phyloP scores from a whole-genome alignment of 2,888 invertebrate species.

The Athrips mouffetella region DNA sequence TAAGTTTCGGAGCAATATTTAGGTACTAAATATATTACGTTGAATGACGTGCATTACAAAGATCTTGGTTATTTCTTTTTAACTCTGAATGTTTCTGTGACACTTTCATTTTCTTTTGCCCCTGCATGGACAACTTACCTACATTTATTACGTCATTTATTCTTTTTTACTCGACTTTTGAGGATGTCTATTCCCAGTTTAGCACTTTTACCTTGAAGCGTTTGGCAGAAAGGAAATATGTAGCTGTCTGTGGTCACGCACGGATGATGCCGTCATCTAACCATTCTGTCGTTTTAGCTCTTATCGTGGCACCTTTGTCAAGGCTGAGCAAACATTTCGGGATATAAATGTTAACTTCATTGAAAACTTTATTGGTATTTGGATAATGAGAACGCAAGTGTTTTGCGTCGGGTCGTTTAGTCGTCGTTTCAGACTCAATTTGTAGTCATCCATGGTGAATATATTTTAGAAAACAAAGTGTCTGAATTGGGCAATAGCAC shows the following conservation, averaged over 20 bases:
- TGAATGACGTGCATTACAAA: no score
- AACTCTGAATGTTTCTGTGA: not conserved
- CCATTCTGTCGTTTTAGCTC: slow-evolving; percentile 43
- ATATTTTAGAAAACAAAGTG: slow-evolving; percentile 11
- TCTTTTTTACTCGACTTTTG: not conserved
- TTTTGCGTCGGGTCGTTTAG: no score
- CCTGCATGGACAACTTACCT: not conserved
- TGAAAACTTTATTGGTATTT: slow-evolving; percentile 5
- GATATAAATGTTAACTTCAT: not conserved
- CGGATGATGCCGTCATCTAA: slow-evolving; percentile 49
- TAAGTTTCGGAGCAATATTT: no score
- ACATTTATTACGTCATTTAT: not conserved
- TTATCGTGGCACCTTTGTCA: slow-evolving; percentile 40
- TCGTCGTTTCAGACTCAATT: not conserved
- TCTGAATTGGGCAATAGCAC: slow-evolving; percentile 41
- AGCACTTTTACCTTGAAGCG: slow-evolving; percentile 48
- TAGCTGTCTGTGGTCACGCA: slow-evolving; percentile 48
- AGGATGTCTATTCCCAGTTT: slow-evolving; percentile 32
- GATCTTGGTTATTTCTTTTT: no score
- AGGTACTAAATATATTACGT: no score
- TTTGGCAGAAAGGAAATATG: slow-evolving; percentile 55
- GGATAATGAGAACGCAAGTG: slow-evolving; percentile 42
- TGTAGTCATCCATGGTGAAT: slow-evolving; percentile 8
- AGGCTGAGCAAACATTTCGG: slow-evolving; percentile 29
- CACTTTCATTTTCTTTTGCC: slow-evolving; percentile 2